Percentiles rank a stretch among this genome's conserved stretches.
phyloP scores from a whole-genome alignment of 2,797 vertebrate species.

The Darevskia nairensis region DNA sequence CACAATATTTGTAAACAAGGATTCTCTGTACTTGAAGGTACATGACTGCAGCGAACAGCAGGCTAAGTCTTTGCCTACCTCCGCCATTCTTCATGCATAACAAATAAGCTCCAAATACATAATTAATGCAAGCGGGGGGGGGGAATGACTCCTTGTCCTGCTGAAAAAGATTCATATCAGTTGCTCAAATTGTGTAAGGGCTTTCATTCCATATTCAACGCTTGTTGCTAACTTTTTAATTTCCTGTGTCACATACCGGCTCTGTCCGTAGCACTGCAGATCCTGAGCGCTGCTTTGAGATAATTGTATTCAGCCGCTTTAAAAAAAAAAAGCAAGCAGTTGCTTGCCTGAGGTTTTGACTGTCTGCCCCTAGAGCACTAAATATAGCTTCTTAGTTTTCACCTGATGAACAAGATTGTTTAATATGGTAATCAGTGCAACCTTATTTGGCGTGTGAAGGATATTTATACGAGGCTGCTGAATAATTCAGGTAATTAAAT shows the following conservation, averaged over 20 bases:
- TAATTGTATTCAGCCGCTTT: constrained; percentile 43
- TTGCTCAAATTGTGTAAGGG: constrained; percentile 37
- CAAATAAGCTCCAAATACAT: constrained; percentile 70
- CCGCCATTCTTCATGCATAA: constrained; percentile 70
- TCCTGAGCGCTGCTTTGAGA: neutral
- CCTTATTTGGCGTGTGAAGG: constrained; percentile 59
- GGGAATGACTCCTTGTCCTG: constrained; percentile 30
- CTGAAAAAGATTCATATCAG: constrained; percentile 45
- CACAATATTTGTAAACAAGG: constrained; percentile 58
- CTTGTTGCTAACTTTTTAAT: constrained; percentile 41
- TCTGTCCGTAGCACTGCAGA: constrained; percentile 20
- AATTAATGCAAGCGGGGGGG: constrained; percentile 66
- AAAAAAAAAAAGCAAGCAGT: constrained; percentile 23
- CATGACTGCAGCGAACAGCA: constrained; percentile 56
- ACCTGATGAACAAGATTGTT: constrained; percentile 64
- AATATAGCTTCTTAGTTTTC: constrained; percentile 47
- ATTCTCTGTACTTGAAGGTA: constrained; percentile 64
- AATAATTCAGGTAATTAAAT: constrained; percentile 69
- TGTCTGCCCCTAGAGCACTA: constrained; percentile 52
- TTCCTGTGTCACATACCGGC: constrained; percentile 45
- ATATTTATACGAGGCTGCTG: constrained; percentile 56
- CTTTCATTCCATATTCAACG: constrained; percentile 49
- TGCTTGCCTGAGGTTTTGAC: constrained; percentile 50
- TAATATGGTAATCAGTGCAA: constrained; percentile 63
- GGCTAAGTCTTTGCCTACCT: constrained; percentile 53